Evolutionary conservation across 53 echinoderm and acorn worm species (phyloP).

Genomic region (Zoroaster sp.): DNA sequence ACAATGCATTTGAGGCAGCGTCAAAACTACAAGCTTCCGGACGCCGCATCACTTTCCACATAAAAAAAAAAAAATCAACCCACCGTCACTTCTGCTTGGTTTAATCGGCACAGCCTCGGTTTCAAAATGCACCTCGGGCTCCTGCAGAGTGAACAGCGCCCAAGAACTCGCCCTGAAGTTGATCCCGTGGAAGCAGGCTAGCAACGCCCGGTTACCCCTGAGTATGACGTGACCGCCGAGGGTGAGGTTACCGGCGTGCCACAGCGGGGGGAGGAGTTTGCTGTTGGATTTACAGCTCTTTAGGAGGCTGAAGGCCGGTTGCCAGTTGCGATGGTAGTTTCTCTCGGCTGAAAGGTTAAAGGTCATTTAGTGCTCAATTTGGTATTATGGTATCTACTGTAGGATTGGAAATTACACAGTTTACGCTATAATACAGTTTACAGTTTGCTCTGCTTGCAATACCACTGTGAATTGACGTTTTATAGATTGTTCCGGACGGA

Average conservation of each 20-base stretch:
- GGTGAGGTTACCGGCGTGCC: conserved; percentile 60
- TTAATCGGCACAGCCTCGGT: conserved; percentile 81
- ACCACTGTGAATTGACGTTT: too few relatives aligned
- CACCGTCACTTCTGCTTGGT: conserved; percentile 43
- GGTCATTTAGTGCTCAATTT: background rate
- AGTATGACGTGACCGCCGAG: conserved; percentile 90
- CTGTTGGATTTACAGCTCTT: conserved; percentile 65
- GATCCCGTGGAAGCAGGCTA: conserved; percentile 98
- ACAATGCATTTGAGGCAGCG: too few relatives aligned
- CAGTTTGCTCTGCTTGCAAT: too few relatives aligned
- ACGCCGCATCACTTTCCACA: too few relatives aligned
- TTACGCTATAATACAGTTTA: too few relatives aligned
- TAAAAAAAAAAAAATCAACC: background rate
- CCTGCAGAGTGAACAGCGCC: conserved; percentile 93
- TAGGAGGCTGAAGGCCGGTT: conserved; percentile 72
- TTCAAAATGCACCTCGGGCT: conserved; percentile 95
- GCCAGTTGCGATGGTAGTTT: conserved; percentile 90
- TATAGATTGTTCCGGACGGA: too few relatives aligned
- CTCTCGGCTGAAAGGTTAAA: conserved; percentile 1
- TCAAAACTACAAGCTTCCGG: too few relatives aligned
- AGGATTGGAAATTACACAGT: too few relatives aligned
- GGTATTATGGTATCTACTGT: too few relatives aligned
- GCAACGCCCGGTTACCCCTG: conserved; percentile 77
- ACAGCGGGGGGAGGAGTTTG: conserved; percentile 39
- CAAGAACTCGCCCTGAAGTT: conserved; percentile 97